A percentile compares a stretch with the other conserved stretches of the same genome.
These are phyloP conservation scores for Suillia variegata DNA, from an alignment of 2,888 invertebrate genomes.

Conservation along the genomic window DNA sequence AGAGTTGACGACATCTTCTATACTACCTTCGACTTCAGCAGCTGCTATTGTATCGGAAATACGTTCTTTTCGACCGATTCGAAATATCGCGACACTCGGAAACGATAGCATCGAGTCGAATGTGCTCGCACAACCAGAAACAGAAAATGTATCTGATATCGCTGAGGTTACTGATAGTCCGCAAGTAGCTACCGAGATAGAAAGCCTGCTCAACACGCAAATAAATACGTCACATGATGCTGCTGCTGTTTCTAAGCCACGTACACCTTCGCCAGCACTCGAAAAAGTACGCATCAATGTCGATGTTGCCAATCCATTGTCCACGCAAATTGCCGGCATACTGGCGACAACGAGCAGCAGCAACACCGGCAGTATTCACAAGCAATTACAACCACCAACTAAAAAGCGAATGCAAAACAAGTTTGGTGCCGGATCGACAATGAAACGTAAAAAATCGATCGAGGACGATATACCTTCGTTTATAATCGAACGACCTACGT, in stretches of 20 bases:
- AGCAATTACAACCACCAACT: conserved; percentile 10
- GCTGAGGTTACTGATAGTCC: too few species aligned
- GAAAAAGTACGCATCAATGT: conserved; percentile 37
- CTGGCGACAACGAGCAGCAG: conserved; percentile 25
- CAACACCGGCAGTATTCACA: too few species aligned
- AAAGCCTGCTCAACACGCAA: too few species aligned
- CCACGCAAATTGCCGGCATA: conserved; percentile 37
- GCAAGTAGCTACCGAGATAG: too few species aligned
- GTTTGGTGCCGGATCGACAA: not conserved
- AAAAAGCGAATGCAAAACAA: conserved; percentile 9
- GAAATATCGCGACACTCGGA: too few species aligned
- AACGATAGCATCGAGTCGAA: too few species aligned
- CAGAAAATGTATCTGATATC: too few species aligned
- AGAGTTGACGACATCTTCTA: not conserved
- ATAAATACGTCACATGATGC: not conserved
- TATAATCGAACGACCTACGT: conserved; percentile 36
- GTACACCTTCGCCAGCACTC: conserved; percentile 15
- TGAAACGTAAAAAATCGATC: conserved; percentile 42
- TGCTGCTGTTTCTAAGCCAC: not conserved
- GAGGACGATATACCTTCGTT: conserved; percentile 48
- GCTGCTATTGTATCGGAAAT: conserved; percentile 25
- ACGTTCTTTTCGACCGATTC: conserved; percentile 25
- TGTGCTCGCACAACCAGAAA: too few species aligned
- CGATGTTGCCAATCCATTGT: conserved; percentile 35
- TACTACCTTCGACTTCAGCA: too few species aligned